A percentile compares a stretch with the other conserved stretches of the same genome.
phyloP scores from a whole-genome alignment of 1,140 invertebrate species.

The Dendroctonus ponderosae region DNA sequence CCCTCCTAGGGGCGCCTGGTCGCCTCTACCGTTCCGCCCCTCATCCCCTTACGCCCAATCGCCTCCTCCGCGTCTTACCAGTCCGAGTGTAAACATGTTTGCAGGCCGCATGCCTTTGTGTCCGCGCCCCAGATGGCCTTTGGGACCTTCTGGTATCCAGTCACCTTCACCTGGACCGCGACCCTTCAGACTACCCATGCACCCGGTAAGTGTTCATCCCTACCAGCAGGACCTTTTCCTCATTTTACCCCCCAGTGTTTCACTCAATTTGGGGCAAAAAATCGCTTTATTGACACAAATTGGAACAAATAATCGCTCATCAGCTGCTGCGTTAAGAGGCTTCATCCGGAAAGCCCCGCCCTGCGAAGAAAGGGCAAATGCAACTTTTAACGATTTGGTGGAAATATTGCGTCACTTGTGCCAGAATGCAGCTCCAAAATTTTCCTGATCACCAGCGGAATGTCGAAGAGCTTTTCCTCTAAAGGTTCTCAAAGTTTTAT shows the following conservation, averaged over 20 bases:
- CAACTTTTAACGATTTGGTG: no score
- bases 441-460: slow-evolving; percentile 36
- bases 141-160: slow-evolving; percentile 50
- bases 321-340: no score
- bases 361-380: not conserved
- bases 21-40: slow-evolving; percentile 57
- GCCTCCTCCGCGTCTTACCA: slow-evolving; percentile 60
- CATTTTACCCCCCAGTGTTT: no score
- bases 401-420: no score
- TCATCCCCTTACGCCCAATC: slow-evolving; percentile 64
- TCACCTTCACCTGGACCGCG: slow-evolving; percentile 53
- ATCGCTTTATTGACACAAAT: no score
- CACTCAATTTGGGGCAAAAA: no score
- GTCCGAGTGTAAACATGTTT: slow-evolving; percentile 47
- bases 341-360: no score
- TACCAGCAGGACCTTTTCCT: no score
- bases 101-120: slow-evolving; percentile 54
- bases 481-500: no score
- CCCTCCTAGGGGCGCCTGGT: slow-evolving; percentile 47
- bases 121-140: slow-evolving; percentile 62
- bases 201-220: slow-evolving; percentile 49
- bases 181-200: slow-evolving; percentile 49
- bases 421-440: slow-evolving; percentile 35
- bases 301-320: no score
- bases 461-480: no score